These are phyloP conservation scores for Mellilla xanthometata DNA, from an alignment of 2,888 invertebrate genomes.

Conservation along the genomic window DNA sequence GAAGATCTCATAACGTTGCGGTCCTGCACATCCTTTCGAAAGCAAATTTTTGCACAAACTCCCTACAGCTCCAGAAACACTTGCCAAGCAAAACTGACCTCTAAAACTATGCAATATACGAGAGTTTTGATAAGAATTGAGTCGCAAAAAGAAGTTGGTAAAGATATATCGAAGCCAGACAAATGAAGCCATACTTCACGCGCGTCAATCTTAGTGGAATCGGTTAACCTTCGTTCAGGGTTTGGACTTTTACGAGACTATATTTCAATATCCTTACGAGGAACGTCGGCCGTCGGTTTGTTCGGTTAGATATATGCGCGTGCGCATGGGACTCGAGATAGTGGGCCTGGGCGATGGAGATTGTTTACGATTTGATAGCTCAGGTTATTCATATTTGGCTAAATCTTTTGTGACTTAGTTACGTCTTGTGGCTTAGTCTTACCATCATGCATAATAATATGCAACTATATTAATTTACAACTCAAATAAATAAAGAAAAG, in stretches of 20 bases:
- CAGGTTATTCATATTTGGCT: too few relatives aligned
- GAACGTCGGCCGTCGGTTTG: conserved; percentile 24
- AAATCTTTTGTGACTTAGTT: too few relatives aligned
- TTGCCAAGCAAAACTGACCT: conserved; percentile 27
- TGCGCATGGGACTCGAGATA: conserved; percentile 9
- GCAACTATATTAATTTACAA: too few relatives aligned
- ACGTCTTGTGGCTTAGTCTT: too few relatives aligned
- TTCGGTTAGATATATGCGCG: conserved; percentile 26
- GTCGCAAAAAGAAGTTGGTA: conserved; percentile 39
- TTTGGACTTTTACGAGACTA: conserved; percentile 72
- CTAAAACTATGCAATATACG: conserved; percentile 27
- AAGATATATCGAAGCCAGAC: conserved; percentile 72
- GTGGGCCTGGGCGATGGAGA: not conserved
- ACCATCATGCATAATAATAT: too few relatives aligned
- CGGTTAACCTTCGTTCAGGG: conserved; percentile 65
- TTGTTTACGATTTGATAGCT: not conserved
- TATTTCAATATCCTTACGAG: conserved; percentile 82
- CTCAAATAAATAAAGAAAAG: too few relatives aligned
- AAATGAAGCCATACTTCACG: conserved; percentile 79
- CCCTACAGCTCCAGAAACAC: not conserved
- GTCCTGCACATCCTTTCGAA: conserved; percentile 63
- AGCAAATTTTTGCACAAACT: conserved; percentile 33
- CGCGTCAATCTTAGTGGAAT: conserved; percentile 63
- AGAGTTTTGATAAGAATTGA: not conserved
- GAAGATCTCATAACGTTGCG: conserved; percentile 72